A percentile compares a stretch with the other conserved stretches of the same genome.
Conservation (phyloP, 2,113 vertebrate genomes). For the Xiphophorus maculatus region DNA sequence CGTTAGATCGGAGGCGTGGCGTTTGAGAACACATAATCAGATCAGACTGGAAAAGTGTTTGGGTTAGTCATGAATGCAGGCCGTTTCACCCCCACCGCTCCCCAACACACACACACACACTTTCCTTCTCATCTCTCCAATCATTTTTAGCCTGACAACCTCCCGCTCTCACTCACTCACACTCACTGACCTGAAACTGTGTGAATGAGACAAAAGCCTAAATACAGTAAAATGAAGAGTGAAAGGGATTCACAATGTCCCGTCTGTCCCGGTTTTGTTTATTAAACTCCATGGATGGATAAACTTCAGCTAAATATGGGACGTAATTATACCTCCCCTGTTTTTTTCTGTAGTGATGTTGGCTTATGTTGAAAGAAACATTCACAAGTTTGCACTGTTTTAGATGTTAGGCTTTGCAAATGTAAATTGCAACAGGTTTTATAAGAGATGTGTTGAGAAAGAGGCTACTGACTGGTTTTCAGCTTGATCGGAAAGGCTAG, state of each 20-base stretch:
- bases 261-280: constrained; percentile 17
- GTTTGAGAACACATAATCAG: constrained; percentile 18
- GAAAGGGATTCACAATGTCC: constrained; percentile 23
- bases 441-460: not conserved
- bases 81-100: not conserved
- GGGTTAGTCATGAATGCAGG: constrained; percentile 14
- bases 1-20: constrained; percentile 40
- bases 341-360: not conserved
- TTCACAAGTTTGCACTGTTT: not conserved
- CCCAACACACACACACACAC: too few species aligned
- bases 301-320: constrained; percentile 18
- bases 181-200: constrained; percentile 48
- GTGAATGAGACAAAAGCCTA: constrained; percentile 29
- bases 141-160: constrained; percentile 10
- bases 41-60: constrained; percentile 30
- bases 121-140: constrained; percentile 23
- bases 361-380: not conserved
- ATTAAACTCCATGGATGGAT: not conserved
- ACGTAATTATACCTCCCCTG: not conserved
- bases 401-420: not conserved
- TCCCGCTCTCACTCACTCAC: constrained; percentile 18
- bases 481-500: too few species aligned
- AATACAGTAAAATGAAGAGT: constrained; percentile 21
- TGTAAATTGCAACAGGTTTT: not conserved
- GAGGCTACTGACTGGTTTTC: not conserved